phyloP scores from a whole-genome alignment of 1,140 invertebrate genomes.

The Hormaphis cornu region DNA sequence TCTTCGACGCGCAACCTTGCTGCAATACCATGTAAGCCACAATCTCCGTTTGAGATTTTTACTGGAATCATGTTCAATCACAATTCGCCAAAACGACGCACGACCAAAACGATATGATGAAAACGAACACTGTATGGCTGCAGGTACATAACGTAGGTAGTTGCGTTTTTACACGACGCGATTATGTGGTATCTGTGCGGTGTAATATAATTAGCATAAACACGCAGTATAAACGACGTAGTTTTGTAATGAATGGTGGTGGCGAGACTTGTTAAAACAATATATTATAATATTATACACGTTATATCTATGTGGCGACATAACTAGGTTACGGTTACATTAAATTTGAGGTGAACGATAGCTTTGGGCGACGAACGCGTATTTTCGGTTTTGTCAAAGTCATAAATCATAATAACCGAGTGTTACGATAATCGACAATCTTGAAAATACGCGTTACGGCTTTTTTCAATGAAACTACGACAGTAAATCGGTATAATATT shows the following conservation, averaged over 20 bases:
- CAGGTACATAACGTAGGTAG: background rate
- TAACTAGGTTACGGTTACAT: constrained; percentile 6
- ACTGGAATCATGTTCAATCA: background rate
- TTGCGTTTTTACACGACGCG: too few species aligned
- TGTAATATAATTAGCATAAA: constrained; percentile 6
- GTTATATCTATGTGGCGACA: background rate
- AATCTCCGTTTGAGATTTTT: background rate
- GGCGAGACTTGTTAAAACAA: too few species aligned
- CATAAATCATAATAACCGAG: too few species aligned
- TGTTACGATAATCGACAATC: too few species aligned
- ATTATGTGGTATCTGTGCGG: too few species aligned
- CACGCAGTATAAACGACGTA: background rate
- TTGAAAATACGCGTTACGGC: too few species aligned
- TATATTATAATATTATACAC: too few species aligned
- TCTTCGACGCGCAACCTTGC: background rate
- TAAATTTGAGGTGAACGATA: constrained; percentile 15
- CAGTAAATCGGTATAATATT: too few species aligned
- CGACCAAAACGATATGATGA: too few species aligned
- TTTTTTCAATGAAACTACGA: too few species aligned
- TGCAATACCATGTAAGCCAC: background rate
- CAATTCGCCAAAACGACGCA: too few species aligned
- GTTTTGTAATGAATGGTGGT: constrained; percentile 1
- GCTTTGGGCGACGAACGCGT: background rate
- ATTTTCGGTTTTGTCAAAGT: background rate
- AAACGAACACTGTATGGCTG: too few species aligned